Conservation (phyloP, 2,797 vertebrate genomes). For the Schizopygopsis malacanthus region DNA sequence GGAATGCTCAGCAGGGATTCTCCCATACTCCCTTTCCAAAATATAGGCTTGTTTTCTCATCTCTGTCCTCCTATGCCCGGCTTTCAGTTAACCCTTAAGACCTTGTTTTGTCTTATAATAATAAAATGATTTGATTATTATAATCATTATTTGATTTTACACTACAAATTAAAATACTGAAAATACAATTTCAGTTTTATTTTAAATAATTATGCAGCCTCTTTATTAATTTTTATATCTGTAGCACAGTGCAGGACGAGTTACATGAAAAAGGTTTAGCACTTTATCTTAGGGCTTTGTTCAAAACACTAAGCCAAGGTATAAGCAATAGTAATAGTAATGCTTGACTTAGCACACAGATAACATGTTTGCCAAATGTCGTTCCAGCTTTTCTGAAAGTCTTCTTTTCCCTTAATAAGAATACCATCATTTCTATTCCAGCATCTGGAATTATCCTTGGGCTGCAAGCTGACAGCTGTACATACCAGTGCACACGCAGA, state of each 20-base stretch:
- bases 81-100: background rate
- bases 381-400: constrained; percentile 6
- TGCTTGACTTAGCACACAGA: background rate
- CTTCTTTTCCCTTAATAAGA: background rate
- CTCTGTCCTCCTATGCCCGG: background rate
- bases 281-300: background rate
- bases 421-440: background rate
- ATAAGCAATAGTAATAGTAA: background rate
- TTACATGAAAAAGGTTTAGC: background rate
- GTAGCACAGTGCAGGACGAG: background rate
- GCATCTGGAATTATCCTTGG: constrained; percentile 27
- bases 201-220: background rate
- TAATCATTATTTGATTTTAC: no score
- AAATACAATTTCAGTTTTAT: no score
- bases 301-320: background rate
- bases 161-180: no score
- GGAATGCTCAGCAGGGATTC: constrained; percentile 26
- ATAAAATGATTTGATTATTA: no score
- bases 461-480: constrained; percentile 9
- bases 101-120: background rate
- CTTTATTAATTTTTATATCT: background rate
- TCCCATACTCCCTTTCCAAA: background rate
- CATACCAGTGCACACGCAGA: constrained; percentile 16
- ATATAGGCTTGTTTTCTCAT: background rate
- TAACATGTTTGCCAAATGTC: background rate